Conservation (phyloP, 2,888 invertebrate genomes). For the Nephrotoma appendiculata region DNA sequence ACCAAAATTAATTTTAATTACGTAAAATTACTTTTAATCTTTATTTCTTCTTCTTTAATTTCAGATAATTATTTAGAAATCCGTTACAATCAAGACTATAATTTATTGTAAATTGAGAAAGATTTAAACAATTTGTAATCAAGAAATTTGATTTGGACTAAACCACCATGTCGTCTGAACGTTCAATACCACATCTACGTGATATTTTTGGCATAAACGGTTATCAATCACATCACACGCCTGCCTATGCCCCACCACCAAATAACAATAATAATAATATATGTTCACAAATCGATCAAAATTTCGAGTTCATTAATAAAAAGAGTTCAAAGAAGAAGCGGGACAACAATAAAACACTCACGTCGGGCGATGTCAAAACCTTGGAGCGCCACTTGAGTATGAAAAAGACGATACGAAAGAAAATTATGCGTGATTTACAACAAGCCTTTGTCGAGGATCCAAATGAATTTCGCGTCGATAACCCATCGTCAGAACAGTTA, state of each 20-base stretch:
- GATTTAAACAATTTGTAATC: not conserved
- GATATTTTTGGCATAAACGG: slow-evolving; percentile 55
- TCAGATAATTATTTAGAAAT: not conserved
- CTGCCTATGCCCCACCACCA: slow-evolving; percentile 24
- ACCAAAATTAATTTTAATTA: not conserved
- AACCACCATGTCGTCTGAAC: slow-evolving; percentile 54
- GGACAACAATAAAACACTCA: slow-evolving; percentile 51
- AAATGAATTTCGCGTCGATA: slow-evolving; percentile 55
- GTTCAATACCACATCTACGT: slow-evolving; percentile 60
- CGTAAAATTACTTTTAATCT: not conserved
- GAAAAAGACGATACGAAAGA: slow-evolving; percentile 75
- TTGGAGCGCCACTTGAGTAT: slow-evolving; percentile 69
- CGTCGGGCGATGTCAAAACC: slow-evolving; percentile 55
- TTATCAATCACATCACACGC: slow-evolving; percentile 18
- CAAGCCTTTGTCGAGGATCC: slow-evolving; percentile 60
- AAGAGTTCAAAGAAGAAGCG: slow-evolving; percentile 40
- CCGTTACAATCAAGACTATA: not conserved
- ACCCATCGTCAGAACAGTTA: slow-evolving; percentile 50
- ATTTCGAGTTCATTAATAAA: slow-evolving; percentile 21
- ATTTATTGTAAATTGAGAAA: not conserved
- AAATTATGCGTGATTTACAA: slow-evolving; percentile 70
- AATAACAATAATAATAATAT: slow-evolving; percentile 15
- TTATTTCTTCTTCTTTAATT: not conserved
- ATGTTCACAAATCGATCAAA: slow-evolving; percentile 1
- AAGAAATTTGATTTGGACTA: slow-evolving; percentile 40